Conservation (phyloP, 2,797 vertebrate species). For the Dendrocincla fuliginosa region DNA sequence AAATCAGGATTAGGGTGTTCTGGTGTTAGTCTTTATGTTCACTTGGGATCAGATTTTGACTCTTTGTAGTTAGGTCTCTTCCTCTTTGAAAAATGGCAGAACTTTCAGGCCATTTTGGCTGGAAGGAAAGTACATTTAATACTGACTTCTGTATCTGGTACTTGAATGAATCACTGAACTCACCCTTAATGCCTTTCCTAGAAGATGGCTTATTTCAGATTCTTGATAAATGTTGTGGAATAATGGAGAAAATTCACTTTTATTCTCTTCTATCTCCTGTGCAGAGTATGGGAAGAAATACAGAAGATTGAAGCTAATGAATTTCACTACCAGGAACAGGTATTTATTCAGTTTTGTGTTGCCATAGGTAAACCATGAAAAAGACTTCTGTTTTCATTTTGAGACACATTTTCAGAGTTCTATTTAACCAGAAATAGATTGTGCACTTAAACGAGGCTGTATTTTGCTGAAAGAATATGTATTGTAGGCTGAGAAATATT, state of each 20-base stretch:
- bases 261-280: not conserved
- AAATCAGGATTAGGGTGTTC: not conserved
- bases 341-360: slow-evolving; percentile 67
- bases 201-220: not conserved
- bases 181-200: not conserved
- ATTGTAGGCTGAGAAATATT: not conserved
- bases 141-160: not conserved
- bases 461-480: not conserved
- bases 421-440: not conserved
- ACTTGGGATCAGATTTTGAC: not conserved
- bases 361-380: not conserved
- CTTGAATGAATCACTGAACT: not conserved
- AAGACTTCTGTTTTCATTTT: not conserved
- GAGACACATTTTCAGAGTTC: not conserved
- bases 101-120: not conserved
- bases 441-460: not conserved
- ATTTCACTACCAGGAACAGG: slow-evolving; percentile 97
- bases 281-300: slow-evolving; percentile 94
- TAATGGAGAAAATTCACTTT: not conserved
- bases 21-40: not conserved
- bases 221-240: not conserved
- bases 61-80: not conserved
- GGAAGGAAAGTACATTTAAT: not conserved
- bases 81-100: not conserved
- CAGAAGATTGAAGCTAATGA: slow-evolving; percentile 95